phyloP scores from a whole-genome alignment of 2,797 vertebrate genomes.

The Myioborus miniatus region DNA sequence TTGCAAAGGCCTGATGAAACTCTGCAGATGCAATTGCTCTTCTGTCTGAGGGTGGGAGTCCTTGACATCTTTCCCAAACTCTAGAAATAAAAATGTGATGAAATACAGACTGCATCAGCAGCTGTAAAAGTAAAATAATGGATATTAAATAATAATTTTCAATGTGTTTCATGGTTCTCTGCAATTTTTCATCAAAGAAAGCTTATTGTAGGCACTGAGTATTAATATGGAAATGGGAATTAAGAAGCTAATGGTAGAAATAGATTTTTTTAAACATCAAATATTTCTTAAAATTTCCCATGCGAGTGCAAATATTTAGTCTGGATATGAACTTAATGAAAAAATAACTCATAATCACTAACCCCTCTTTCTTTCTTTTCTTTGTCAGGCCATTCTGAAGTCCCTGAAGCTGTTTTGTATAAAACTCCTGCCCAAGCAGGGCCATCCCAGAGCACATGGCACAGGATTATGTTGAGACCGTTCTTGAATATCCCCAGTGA shows the following conservation, averaged over 20 bases:
- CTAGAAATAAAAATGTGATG: neutral
- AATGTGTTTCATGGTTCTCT: neutral
- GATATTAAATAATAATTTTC: conserved; percentile 24
- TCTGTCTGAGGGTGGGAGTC: neutral
- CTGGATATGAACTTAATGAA: neutral
- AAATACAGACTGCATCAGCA: neutral
- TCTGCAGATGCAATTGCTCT: neutral
- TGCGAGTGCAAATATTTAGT: neutral
- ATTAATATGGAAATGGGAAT: conserved; percentile 1
- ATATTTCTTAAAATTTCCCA: conserved; percentile 20
- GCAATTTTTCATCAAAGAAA: conserved; percentile 15
- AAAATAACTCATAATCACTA: neutral
- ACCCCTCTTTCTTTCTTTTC: neutral
- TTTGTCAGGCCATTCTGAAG: neutral
- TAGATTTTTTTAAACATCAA: neutral
- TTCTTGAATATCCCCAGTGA: neutral
- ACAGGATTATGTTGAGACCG: neutral
- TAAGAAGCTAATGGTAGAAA: conserved; percentile 2
- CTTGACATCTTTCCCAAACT: neutral
- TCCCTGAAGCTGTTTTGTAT: neutral
- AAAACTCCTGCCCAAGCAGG: neutral
- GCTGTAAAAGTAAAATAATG: neutral
- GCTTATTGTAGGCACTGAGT: neutral
- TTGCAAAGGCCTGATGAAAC: neutral
- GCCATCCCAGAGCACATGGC: neutral